Base-by-base conservation (phyloP, 1,140 invertebrate species). In the Bombus terrestris region DNA sequence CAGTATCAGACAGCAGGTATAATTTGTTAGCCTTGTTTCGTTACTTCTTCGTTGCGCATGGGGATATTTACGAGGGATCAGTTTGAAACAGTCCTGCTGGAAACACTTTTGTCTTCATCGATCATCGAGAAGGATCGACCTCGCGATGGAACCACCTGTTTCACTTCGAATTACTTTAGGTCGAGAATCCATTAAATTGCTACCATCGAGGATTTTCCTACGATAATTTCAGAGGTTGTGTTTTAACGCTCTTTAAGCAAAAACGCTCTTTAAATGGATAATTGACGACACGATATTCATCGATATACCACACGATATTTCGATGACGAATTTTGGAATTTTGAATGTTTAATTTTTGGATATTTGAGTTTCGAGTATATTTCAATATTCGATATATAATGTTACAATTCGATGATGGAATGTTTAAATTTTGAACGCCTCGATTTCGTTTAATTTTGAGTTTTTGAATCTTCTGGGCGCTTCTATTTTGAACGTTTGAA, bases 11-110 rank as follows among this genome's bases (percentile, higher is more conserved):
- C 72, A 25, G 13, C 39, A 2, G n/a, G 25, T 57, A 69, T 64
- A 79, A 79, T 84, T 84, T 72, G 66, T 71, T 77, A 53, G 43
- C 28, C 32, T n/a, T 43, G 80, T 77, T 68, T 47, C 13, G 10
- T 15, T 37, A n/a, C 32, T 64, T 47, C 43, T 53, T 53, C 35
- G 18, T 53, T 43, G 5, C 28, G 39, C n/a, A 18, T 9, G 8
- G 2, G 12, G 57, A 64, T 62, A 74, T 74, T 82, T 82, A 74
- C 28, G n/a, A 37, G 39, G 2, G n/a, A 32, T 3, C n/a, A 25
- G 35, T 47, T 82, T 39, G 53, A 82, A 47, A 35, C 8, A 59
- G 35, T 41, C 2, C 5, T 47, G 2, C 35, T 35, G 47, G 22
- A n/a, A 53, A 57, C 25, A 0, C 47, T 25, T 82, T 41, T 5